phyloP scores from a whole-genome alignment of 1,140 invertebrate genomes.

The Pseudomyrmex pallidus region DNA sequence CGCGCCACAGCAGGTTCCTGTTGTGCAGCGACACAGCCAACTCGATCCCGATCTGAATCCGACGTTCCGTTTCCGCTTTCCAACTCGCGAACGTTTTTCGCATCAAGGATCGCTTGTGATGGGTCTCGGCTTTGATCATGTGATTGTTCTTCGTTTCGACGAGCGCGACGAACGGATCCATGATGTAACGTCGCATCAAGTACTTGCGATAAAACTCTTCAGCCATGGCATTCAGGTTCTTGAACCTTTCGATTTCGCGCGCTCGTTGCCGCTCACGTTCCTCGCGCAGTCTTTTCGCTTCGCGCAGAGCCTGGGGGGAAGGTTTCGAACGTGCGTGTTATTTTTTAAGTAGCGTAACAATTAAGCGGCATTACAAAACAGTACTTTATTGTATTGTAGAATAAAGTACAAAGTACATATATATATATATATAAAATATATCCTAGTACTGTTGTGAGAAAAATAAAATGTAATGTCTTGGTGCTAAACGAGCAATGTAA shows the following conservation, averaged over 20 bases:
- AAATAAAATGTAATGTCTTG: neutral
- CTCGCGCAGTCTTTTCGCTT: constrained; percentile 75
- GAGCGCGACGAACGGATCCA: constrained; percentile 74
- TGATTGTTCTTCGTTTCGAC: constrained; percentile 71
- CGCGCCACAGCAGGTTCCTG: constrained; percentile 70
- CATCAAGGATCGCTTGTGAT: constrained; percentile 68
- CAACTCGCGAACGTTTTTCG: constrained; percentile 71
- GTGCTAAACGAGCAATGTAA: no score
- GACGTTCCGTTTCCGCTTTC: constrained; percentile 64
- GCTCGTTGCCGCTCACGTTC: constrained; percentile 76
- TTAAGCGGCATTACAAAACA: constrained; percentile 2
- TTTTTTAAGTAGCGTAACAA: constrained; percentile 17
- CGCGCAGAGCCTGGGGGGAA: constrained; percentile 72
- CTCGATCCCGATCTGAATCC: constrained; percentile 64
- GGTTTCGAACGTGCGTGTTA: constrained; percentile 24
- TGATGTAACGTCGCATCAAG: constrained; percentile 76
- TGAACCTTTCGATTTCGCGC: constrained; percentile 73
- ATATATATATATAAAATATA: constrained; percentile 19
- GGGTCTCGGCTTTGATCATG: constrained; percentile 69
- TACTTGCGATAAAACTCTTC: constrained; percentile 77
- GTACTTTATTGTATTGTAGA: constrained; percentile 25
- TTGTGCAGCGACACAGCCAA: constrained; percentile 67
- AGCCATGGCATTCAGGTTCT: constrained; percentile 67
- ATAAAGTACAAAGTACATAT: constrained; percentile 11
- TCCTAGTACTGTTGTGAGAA: neutral